Evolutionary conservation across 2,113 vertebrate species (phyloP).

Genomic region (Melanostigma gelatinosum): DNA sequence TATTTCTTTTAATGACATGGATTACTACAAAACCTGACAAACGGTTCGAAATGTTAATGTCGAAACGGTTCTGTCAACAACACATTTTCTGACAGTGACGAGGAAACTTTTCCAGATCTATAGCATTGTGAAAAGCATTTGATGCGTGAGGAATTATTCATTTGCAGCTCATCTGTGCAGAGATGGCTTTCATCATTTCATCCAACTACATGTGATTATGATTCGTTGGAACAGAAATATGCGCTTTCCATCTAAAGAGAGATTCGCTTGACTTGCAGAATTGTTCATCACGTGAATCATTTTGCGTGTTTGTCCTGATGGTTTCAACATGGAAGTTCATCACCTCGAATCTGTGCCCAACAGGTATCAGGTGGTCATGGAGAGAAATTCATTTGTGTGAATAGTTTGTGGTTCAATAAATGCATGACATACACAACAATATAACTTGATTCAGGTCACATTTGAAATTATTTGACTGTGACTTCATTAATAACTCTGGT

Average conservation of each 20-base stretch:
- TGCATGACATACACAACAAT: no score
- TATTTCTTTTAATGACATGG: background rate
- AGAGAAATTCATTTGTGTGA: background rate
- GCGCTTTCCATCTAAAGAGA: background rate
- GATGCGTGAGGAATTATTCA: background rate
- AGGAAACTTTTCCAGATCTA: background rate
- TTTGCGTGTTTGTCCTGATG: background rate
- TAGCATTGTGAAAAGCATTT: background rate
- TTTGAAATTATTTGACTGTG: background rate
- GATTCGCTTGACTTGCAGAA: background rate
- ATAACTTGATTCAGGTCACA: background rate
- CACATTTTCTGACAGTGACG: background rate
- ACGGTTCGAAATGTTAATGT: background rate
- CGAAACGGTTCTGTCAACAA: no score
- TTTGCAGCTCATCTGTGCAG: background rate
- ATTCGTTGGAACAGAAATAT: background rate
- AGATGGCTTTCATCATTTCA: background rate
- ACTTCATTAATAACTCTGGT: background rate
- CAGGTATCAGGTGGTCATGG: background rate
- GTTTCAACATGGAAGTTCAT: background rate
- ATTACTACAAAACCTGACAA: background rate
- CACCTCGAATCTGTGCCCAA: background rate
- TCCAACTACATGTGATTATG: background rate
- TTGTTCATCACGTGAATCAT: background rate
- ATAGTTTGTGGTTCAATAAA: no score